These are phyloP conservation scores for Drosophila lowei DNA, from an alignment of 1,140 invertebrate species.

Conservation along the genomic window DNA sequence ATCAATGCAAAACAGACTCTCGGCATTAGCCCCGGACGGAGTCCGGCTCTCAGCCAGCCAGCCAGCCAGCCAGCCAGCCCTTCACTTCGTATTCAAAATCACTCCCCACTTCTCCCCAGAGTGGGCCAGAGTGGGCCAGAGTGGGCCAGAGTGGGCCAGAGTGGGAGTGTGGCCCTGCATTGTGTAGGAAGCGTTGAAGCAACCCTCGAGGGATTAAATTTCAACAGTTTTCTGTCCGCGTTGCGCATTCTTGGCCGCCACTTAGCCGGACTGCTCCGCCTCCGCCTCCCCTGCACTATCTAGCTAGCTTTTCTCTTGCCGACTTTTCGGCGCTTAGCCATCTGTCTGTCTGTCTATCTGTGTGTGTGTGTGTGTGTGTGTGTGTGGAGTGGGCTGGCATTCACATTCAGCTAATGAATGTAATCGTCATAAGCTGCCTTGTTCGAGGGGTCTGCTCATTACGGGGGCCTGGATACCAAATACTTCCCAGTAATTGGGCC, in stretches of 20 bases:
- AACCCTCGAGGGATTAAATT: constrained; percentile 81
- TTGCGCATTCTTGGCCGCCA: constrained; percentile 74
- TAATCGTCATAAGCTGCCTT: constrained; percentile 75
- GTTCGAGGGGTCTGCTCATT: constrained; percentile 41
- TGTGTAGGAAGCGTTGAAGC: constrained; percentile 72
- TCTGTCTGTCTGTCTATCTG: constrained; percentile 29
- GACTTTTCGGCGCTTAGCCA: constrained; percentile 65
- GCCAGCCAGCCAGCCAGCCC: background rate
- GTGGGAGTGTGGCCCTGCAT: constrained; percentile 21
- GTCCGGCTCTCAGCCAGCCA: too few relatives aligned
- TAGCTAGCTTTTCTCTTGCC: constrained; percentile 47
- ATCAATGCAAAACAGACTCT: constrained; percentile 79
- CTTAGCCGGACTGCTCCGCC: too few relatives aligned
- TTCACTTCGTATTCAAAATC: constrained; percentile 61
- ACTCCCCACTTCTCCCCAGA: constrained; percentile 3
- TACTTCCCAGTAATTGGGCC: constrained; percentile 67
- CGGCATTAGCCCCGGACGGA: constrained; percentile 28
- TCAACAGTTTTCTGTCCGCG: constrained; percentile 72
- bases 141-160: too few relatives aligned
- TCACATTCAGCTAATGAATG: constrained; percentile 76
- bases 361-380: too few relatives aligned
- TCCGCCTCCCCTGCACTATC: constrained; percentile 13
- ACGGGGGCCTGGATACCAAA: constrained; percentile 45
- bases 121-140: too few relatives aligned
- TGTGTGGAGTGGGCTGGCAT: constrained; percentile 42